Conservation (phyloP, 2,888 invertebrate species). For the Plebejus anna region DNA sequence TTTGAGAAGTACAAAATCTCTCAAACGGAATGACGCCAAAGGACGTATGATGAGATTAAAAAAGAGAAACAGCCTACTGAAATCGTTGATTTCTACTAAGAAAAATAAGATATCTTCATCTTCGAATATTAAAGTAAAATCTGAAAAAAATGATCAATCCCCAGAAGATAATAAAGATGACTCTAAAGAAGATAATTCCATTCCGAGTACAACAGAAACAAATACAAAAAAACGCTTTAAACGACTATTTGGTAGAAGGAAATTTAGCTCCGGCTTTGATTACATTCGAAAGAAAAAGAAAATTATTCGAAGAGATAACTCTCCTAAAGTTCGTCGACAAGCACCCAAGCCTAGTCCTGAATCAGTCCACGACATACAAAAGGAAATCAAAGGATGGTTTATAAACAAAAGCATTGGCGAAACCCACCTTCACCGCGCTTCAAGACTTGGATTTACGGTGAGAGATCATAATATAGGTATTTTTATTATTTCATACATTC, state of each 20-base stretch:
- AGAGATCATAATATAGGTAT: slow-evolving; percentile 44
- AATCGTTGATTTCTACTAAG: slow-evolving; percentile 60
- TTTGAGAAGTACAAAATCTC: slow-evolving; percentile 67
- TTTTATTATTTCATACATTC: neutral
- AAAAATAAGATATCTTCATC: slow-evolving; percentile 58
- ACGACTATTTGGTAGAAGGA: slow-evolving; percentile 84
- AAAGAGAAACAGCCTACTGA: slow-evolving; percentile 71
- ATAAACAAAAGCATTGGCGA: slow-evolving; percentile 97
- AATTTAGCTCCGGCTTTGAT: slow-evolving; percentile 92
- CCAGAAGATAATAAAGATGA: slow-evolving; percentile 64
- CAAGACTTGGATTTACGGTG: slow-evolving; percentile 92
- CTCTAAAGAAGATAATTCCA: slow-evolving; percentile 58
- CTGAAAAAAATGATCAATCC: slow-evolving; percentile 50
- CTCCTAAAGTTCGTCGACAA: slow-evolving; percentile 68
- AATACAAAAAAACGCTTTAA: slow-evolving; percentile 79
- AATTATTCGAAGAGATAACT: slow-evolving; percentile 76
- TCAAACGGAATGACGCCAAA: slow-evolving; percentile 71
- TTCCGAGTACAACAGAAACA: slow-evolving; percentile 53
- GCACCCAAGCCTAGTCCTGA: slow-evolving; percentile 80
- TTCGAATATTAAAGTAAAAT: slow-evolving; percentile 56
- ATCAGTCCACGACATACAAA: slow-evolving; percentile 87
- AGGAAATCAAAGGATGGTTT: slow-evolving; percentile 94
- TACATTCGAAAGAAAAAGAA: slow-evolving; percentile 94
- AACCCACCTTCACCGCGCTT: slow-evolving; percentile 94
- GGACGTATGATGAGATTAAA: slow-evolving; percentile 68